phyloP scores from a whole-genome alignment of 2,797 vertebrate species.

The Enteromius anoplus region DNA sequence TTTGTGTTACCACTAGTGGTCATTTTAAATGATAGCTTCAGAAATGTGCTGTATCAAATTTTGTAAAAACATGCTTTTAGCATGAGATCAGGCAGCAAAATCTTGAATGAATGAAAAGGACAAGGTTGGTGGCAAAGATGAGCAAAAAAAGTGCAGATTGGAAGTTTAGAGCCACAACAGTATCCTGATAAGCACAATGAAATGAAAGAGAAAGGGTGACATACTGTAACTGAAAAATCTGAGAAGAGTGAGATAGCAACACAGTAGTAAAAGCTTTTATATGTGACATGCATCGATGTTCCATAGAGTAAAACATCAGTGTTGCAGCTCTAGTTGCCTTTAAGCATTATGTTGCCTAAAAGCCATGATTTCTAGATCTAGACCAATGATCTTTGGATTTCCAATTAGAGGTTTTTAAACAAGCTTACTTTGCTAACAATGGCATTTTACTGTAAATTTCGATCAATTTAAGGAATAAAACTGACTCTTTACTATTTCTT shows the following conservation, averaged over 20 bases:
- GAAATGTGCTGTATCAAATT: background rate
- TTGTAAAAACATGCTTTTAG: background rate
- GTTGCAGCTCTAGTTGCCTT: background rate
- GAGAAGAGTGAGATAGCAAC: background rate
- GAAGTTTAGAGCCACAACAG: background rate
- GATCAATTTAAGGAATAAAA: background rate
- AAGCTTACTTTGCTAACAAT: background rate
- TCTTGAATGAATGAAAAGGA: background rate
- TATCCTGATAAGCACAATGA: background rate
- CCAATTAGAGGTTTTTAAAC: background rate
- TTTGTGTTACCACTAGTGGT: background rate
- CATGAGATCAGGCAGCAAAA: background rate
- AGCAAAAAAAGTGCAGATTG: background rate
- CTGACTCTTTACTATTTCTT: background rate
- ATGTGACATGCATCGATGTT: background rate
- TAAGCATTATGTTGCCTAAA: background rate
- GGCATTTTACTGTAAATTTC: background rate
- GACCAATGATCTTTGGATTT: background rate
- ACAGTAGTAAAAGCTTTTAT: background rate
- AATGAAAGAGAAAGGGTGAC: background rate
- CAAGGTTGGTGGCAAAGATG: background rate
- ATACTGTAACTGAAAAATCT: background rate
- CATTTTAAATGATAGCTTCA: background rate
- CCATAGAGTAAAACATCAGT: background rate
- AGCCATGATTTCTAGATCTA: background rate